Percentiles rank a stretch among this genome's conserved stretches.
These are phyloP conservation scores for Rhopalosiphum maidis DNA, from an alignment of 1,140 invertebrate species.

Conservation along the genomic window DNA sequence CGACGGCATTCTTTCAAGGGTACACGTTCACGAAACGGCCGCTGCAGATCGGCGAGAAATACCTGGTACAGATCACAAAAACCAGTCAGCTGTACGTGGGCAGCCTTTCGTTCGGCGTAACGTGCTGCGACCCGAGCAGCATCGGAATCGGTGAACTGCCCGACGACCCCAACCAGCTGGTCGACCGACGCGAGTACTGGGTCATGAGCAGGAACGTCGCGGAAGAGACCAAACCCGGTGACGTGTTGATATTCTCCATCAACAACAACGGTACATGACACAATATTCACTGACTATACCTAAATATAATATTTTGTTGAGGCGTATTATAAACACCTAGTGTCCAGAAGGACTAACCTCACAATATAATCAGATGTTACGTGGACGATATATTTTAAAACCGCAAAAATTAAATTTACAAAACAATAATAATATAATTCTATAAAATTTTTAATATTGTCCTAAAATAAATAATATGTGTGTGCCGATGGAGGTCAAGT, in stretches of 20 bases:
- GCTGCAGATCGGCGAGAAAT: slow-evolving; percentile 81
- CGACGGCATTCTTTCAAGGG: slow-evolving; percentile 90
- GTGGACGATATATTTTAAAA: background rate
- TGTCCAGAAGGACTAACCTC: background rate
- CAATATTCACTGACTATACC: background rate
- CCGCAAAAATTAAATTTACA: background rate
- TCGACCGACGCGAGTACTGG: slow-evolving; percentile 96
- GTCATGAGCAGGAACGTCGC: slow-evolving; percentile 93
- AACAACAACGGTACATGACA: slow-evolving; percentile 70
- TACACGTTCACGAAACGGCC: slow-evolving; percentile 91
- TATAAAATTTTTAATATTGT: background rate
- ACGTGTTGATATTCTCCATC: slow-evolving; percentile 89
- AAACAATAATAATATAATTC: background rate
- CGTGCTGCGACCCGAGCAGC: slow-evolving; percentile 86
- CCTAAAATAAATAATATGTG: background rate
- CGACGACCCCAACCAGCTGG: slow-evolving; percentile 88
- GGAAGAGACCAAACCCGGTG: slow-evolving; percentile 79
- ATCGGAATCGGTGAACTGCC: slow-evolving; percentile 80
- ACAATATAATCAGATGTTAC: background rate
- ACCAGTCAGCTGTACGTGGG: slow-evolving; percentile 87
- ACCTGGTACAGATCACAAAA: slow-evolving; percentile 84
- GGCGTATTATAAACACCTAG: background rate
- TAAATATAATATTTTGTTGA: slow-evolving; percentile 50
- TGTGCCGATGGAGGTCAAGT: no score
- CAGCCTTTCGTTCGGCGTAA: slow-evolving; percentile 88